These are phyloP conservation scores for Esperia sulphurella DNA, from an alignment of 2,888 invertebrate species.

Conservation along the genomic window DNA sequence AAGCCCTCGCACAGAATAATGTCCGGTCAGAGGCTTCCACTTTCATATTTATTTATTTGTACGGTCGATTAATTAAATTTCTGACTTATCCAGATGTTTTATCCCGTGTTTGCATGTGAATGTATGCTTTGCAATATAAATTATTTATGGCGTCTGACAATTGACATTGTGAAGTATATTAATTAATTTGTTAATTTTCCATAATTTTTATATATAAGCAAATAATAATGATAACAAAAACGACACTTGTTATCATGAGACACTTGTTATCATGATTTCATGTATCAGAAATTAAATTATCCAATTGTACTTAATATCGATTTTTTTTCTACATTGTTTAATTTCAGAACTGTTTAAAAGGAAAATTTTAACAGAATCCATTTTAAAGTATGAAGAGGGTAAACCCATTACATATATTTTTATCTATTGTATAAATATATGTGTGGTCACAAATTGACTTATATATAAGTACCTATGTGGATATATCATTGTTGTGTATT, in stretches of 20 bases:
- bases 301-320: neutral
- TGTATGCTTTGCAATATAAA: no score
- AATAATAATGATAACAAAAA: no score
- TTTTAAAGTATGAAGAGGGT: slow-evolving; percentile 1
- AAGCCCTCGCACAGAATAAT: slow-evolving; percentile 61
- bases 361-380: slow-evolving; percentile 5
- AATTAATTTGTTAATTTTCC: no score
- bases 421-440: slow-evolving; percentile 4
- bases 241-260: no score
- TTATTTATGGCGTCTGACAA: no score
- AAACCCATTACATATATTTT: slow-evolving; percentile 6
- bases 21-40: slow-evolving; percentile 26
- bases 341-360: neutral
- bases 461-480: no score
- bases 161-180: no score
- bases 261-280: no score
- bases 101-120: no score
- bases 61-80: no score
- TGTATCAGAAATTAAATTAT: neutral
- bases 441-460: slow-evolving; percentile 4
- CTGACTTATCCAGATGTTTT: no score
- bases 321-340: neutral
- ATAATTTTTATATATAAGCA: no score
- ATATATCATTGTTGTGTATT: slow-evolving; percentile 11
- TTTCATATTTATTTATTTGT: neutral